Conservation (phyloP, 2,888 invertebrate species). For the Folsomia candida region DNA sequence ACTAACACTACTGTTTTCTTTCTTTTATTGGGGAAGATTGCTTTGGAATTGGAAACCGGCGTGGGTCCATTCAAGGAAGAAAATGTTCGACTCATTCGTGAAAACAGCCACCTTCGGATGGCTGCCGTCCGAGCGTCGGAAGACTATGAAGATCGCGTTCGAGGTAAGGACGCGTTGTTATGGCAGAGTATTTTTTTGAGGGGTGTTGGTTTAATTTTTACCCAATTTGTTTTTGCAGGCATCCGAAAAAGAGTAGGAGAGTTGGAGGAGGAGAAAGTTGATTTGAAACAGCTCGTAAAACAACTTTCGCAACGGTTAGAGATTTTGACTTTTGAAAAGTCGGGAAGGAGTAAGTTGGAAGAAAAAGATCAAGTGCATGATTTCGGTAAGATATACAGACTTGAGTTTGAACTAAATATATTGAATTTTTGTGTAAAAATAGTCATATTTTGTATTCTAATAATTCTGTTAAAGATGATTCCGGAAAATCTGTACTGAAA, state of each 20-base stretch:
- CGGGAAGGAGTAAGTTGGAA: background rate
- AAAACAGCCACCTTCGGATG: slow-evolving; percentile 47
- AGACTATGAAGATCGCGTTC: slow-evolving; percentile 6
- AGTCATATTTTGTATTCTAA: too few relatives aligned
- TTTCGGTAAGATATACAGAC: slow-evolving; percentile 17
- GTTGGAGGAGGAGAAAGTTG: slow-evolving; percentile 44
- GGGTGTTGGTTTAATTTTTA: slow-evolving; percentile 8
- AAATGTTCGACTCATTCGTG: slow-evolving; percentile 42
- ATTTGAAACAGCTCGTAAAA: slow-evolving; percentile 45
- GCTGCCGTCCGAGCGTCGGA: slow-evolving; percentile 36
- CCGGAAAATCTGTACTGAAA: too few relatives aligned
- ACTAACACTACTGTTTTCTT: too few relatives aligned
- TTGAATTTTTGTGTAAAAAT: too few relatives aligned
- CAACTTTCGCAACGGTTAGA: slow-evolving; percentile 36
- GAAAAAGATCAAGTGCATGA: slow-evolving; percentile 11
- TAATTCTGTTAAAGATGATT: too few relatives aligned
- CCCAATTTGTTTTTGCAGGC: slow-evolving; percentile 20
- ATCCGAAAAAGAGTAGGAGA: slow-evolving; percentile 25
- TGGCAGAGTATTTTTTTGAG: background rate
- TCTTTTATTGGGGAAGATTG: too few relatives aligned
- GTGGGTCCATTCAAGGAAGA: slow-evolving; percentile 47
- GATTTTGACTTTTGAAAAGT: background rate
- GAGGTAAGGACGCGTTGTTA: background rate
- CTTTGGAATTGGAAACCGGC: slow-evolving; percentile 44
- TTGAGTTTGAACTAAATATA: too few relatives aligned